A percentile compares a stretch with the other conserved stretches of the same genome.
These are phyloP conservation scores for Aratinga solstitialis DNA, from an alignment of 2,797 vertebrate genomes.

Conservation along the genomic window DNA sequence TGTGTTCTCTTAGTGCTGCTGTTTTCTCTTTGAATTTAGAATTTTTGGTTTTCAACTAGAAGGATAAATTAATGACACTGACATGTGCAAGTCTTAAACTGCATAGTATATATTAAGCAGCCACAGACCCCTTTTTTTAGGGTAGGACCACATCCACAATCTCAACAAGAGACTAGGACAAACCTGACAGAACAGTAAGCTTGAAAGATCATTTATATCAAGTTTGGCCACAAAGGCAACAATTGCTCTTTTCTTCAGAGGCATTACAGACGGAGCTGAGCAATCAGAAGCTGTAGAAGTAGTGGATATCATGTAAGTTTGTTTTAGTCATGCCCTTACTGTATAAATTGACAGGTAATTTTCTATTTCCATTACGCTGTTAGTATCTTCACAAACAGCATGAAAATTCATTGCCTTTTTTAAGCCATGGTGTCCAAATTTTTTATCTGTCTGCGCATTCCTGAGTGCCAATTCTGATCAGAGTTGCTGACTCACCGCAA, in stretches of 20 bases:
- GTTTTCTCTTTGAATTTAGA: conserved; percentile 16
- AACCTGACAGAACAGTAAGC: conserved; percentile 74
- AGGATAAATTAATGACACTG: conserved; percentile 48
- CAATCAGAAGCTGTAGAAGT: conserved; percentile 49
- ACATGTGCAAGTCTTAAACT: conserved; percentile 85
- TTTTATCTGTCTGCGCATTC: not conserved
- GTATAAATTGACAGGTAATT: not conserved
- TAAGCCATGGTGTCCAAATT: not conserved
- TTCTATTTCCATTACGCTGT: not conserved
- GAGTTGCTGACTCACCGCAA: not conserved
- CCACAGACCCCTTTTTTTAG: conserved; percentile 65
- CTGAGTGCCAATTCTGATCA: not conserved
- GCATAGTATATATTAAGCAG: conserved; percentile 91
- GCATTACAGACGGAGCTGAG: conserved; percentile 47
- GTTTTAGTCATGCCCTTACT: conserved; percentile 39
- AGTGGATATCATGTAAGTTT: not conserved
- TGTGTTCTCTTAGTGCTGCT: not conserved
- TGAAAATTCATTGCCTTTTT: not conserved
- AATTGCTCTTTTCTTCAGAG: conserved; percentile 50
- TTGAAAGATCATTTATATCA: conserved; percentile 49
- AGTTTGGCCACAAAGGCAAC: conserved; percentile 66
- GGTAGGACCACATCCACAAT: conserved; percentile 75
- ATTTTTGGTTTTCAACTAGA: conserved; percentile 47
- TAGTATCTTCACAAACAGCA: not conserved
- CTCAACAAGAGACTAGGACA: conserved; percentile 71